Percentiles rank a stretch among this genome's conserved stretches.
Evolutionary conservation across 2,113 vertebrate genomes (phyloP).

Genomic region (Stictonetta naevosa): DNA sequence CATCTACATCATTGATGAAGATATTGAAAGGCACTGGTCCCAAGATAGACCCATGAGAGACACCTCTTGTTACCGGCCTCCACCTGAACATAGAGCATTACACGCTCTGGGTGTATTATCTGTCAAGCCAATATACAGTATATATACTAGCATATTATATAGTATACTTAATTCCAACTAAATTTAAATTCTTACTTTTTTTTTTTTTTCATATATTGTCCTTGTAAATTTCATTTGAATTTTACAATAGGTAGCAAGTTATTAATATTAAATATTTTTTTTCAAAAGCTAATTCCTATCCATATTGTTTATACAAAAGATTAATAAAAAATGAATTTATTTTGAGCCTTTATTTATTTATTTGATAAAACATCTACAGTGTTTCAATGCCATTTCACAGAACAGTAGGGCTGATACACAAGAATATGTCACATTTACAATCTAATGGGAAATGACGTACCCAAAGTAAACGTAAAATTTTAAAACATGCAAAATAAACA

Average conservation of each 20-base stretch:
- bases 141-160: no score
- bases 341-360: not conserved
- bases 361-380: no score
- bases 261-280: not conserved
- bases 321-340: not conserved
- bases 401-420: not conserved
- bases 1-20: no score
- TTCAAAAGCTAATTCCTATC: not conserved
- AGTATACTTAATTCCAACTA: not conserved
- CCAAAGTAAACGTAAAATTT: not conserved
- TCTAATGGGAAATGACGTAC: not conserved
- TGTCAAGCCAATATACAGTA: no score
- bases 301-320: not conserved
- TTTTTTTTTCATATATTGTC: not conserved
- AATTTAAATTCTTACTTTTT: not conserved
- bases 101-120: no score
- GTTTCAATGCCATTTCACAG: not conserved
- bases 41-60: no score
- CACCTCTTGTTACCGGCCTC: no score
- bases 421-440: rapidly evolving
- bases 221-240: not conserved
- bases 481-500: not conserved
- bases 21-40: no score
- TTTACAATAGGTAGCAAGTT: not conserved
- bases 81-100: no score